A percentile compares a stretch with the other conserved stretches of the same genome.
Evolutionary conservation across 2,797 vertebrate genomes (phyloP).

Genomic region (Naso thynnoides): DNA sequence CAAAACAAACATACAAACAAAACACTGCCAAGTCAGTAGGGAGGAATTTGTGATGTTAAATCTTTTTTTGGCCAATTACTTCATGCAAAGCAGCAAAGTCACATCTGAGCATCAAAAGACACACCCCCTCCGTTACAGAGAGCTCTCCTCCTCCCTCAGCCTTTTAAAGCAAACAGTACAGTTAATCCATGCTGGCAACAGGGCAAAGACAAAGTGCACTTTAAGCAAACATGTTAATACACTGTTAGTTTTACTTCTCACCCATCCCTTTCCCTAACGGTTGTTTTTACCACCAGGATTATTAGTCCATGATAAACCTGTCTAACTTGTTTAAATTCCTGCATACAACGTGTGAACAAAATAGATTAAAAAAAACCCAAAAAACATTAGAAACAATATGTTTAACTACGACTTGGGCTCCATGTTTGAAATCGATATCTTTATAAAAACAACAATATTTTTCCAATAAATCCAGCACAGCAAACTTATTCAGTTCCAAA

Average conservation of each 20-base stretch:
- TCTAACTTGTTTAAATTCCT: background rate
- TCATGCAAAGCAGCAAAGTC: constrained; percentile 61
- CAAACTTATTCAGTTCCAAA: background rate
- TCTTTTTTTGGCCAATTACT: constrained; percentile 36
- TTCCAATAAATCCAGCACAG: background rate
- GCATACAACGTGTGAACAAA: background rate
- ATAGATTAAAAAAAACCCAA: too few species aligned
- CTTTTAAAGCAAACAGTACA: constrained; percentile 51
- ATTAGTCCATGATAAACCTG: background rate
- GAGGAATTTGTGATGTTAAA: background rate
- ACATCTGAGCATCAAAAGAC: constrained; percentile 27
- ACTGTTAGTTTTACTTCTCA: constrained; percentile 29
- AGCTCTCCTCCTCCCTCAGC: constrained; percentile 37
- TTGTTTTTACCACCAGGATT: background rate
- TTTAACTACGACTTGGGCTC: too few species aligned
- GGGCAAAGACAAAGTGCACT: constrained; percentile 29
- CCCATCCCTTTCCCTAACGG: background rate
- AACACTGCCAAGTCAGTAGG: background rate
- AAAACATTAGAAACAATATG: too few species aligned
- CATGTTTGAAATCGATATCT: background rate
- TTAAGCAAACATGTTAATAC: constrained; percentile 66
- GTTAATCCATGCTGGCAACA: constrained; percentile 67
- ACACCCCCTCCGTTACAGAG: constrained; percentile 16
- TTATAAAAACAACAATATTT: too few species aligned
- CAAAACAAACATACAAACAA: constrained; percentile 9